These are phyloP conservation scores for Phalacrocorax carbo DNA, from an alignment of 2,113 vertebrate species.

Conservation along the genomic window DNA sequence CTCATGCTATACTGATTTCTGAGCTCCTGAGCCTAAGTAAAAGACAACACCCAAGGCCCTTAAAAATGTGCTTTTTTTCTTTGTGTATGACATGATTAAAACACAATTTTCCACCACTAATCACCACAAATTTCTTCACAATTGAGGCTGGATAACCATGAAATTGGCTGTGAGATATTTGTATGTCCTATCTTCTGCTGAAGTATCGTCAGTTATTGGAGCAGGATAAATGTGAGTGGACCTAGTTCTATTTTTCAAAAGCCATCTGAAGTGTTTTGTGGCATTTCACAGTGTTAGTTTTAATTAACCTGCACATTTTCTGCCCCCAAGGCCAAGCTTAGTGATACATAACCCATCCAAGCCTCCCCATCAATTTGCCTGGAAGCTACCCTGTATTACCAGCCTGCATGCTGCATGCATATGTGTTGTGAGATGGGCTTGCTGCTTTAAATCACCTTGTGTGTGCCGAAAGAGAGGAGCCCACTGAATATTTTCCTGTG, in stretches of 20 bases:
- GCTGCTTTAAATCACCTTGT: fast-evolving
- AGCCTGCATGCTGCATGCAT: background rate
- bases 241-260: background rate
- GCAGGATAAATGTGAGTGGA: background rate
- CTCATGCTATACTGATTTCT: background rate
- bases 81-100: background rate
- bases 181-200: background rate
- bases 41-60: background rate
- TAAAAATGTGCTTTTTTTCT: background rate
- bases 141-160: background rate
- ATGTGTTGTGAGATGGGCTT: background rate
- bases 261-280: background rate
- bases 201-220: background rate
- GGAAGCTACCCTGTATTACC: background rate
- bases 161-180: background rate
- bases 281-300: background rate
- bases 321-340: background rate
- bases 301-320: background rate
- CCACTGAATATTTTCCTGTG: background rate
- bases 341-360: fast-evolving
- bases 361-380: background rate
- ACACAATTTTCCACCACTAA: background rate
- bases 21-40: background rate
- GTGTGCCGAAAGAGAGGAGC: background rate
- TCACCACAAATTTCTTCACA: background rate